Percentiles rank a stretch among this genome's conserved stretches.
These are phyloP conservation scores for Myotis vivesi DNA, from an alignment of 2,797 vertebrate genomes.

Conservation along the genomic window DNA sequence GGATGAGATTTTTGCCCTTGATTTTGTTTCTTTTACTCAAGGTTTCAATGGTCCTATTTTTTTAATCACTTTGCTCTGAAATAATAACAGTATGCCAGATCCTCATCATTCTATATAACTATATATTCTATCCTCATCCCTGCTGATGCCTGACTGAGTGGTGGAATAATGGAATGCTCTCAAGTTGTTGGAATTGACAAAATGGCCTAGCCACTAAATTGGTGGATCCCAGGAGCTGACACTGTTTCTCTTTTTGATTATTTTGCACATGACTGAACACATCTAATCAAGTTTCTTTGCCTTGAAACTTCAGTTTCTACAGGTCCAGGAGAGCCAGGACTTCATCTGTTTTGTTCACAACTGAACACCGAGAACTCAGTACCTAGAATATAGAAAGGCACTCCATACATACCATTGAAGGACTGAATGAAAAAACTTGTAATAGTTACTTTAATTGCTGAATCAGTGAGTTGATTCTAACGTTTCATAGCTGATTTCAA, in stretches of 20 bases:
- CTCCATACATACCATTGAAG: background rate
- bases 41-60: conserved; percentile 37
- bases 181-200: conserved; percentile 18
- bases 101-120: background rate
- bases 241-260: conserved; percentile 24
- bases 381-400: background rate
- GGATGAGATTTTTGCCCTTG: background rate
- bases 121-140: background rate
- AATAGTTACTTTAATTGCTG: background rate
- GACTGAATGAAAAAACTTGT: background rate
- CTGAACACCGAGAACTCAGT: background rate
- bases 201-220: conserved; percentile 13
- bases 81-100: conserved; percentile 10
- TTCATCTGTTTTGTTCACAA: background rate
- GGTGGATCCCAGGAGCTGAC: background rate
- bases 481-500: background rate
- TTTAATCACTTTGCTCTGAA: conserved; percentile 36
- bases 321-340: background rate
- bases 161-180: conserved; percentile 20
- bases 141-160: conserved; percentile 36
- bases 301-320: conserved; percentile 11
- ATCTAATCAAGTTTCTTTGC: conserved; percentile 5
- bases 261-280: background rate
- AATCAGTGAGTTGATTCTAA: background rate
- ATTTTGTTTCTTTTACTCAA: background rate